These are phyloP conservation scores for Phasia obesa DNA, from an alignment of 2,888 invertebrate genomes.

Conservation along the genomic window DNA sequence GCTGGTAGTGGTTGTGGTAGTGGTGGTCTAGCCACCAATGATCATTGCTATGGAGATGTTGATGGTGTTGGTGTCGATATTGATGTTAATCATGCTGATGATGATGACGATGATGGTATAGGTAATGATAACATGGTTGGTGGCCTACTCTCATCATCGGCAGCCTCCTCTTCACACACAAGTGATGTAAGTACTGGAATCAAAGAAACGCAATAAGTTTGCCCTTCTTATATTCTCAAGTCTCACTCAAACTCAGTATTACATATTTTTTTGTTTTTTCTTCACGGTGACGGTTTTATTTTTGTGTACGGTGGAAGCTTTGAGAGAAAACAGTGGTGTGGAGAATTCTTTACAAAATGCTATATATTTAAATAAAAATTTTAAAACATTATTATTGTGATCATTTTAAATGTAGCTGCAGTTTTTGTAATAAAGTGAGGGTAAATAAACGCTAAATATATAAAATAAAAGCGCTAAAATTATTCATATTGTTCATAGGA, in stretches of 20 bases:
- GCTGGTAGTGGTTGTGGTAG: slow-evolving; percentile 82
- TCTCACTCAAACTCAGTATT: slow-evolving; percentile 21
- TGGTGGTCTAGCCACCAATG: slow-evolving; percentile 86
- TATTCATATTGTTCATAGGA: too few relatives aligned
- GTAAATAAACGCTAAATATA: too few relatives aligned
- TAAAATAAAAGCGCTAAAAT: too few relatives aligned
- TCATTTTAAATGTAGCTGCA: too few relatives aligned
- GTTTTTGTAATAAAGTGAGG: too few relatives aligned
- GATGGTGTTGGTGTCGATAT: slow-evolving; percentile 36
- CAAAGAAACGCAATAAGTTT: slow-evolving; percentile 13
- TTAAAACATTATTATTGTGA: too few relatives aligned
- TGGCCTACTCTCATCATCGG: slow-evolving; percentile 74
- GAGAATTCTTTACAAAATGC: too few relatives aligned
- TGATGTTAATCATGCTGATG: slow-evolving; percentile 81
- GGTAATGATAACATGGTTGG: slow-evolving; percentile 80
- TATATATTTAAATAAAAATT: too few relatives aligned
- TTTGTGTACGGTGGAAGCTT: slow-evolving; percentile 16
- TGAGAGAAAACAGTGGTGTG: slow-evolving; percentile 11
- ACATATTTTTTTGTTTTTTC: slow-evolving; percentile 6
- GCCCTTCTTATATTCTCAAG: slow-evolving; percentile 11
- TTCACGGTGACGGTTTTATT: slow-evolving; percentile 49
- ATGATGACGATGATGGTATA: slow-evolving; percentile 83
- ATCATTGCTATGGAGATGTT: slow-evolving; percentile 75
- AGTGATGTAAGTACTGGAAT: slow-evolving; percentile 78
- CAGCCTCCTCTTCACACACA: slow-evolving; percentile 73